Base-by-base conservation (phyloP, 2,113 vertebrate genomes). In the Bagarius yarrelli region DNA sequence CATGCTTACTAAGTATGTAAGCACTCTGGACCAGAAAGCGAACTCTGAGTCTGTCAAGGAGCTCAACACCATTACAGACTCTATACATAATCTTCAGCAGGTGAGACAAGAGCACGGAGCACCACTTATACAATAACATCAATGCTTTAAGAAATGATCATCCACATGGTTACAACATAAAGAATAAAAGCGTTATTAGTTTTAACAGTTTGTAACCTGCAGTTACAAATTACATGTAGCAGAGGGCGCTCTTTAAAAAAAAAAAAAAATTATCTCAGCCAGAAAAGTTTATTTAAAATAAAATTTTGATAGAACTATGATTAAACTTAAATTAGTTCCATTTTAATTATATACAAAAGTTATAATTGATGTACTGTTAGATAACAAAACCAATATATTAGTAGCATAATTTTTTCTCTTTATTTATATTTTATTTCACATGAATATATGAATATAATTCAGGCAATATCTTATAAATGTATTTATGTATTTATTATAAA, bases 1-100 rank as follows among this genome's bases (percentile, higher is more conserved):
- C 5, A 80, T 76, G 0, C 83, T 94, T 59, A 1, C 67, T 11
- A 79, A 86, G 18, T 92, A 93, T 23, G 14, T 75, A 69, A 47
- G 56, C 13, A 69, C 63, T 36, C 63, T 75, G 70, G 70, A 64
- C 21, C 11, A 5, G 11, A 56, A 50, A 5, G 4, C 67, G 1
- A 81, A 76, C 21, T 25, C 40, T 0, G 18, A 59, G 15, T 69
- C 81, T 18, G 19, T 69, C 27, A 5, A n/a, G 30, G 57, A 11
- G 19, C 73, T 78, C 32, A 2, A 25, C 0, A 25, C 56, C 14
- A 67, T 82, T n/a, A 59, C 53, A 15, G 30, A 19, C 4, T 57
- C 70, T 18, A 85, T 81, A 3, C 5, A 25, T 34, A 3, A 76
- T 6, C 81, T 87, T 56, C 69, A 50, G 52, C 14, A 86, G 87